These are phyloP conservation scores for Folsomia manolachei DNA, from an alignment of 2,888 invertebrate genomes.

Conservation along the genomic window DNA sequence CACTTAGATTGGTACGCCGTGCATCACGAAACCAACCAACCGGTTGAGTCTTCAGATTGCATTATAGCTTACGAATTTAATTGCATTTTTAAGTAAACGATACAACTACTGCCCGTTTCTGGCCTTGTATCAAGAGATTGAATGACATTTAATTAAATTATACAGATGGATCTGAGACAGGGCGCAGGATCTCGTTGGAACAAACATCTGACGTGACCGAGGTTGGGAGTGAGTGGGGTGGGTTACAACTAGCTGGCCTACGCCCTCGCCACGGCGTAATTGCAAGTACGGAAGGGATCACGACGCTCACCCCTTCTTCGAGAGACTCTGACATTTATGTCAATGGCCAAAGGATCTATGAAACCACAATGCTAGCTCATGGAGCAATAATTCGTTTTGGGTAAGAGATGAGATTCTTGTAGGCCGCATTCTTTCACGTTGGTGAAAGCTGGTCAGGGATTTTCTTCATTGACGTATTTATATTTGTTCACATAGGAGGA, in stretches of 20 bases:
- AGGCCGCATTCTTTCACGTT: too few relatives aligned
- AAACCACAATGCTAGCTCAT: conserved; percentile 77
- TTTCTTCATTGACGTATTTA: too few relatives aligned
- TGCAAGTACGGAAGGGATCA: conserved; percentile 83
- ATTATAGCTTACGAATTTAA: too few relatives aligned
- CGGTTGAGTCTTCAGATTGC: too few relatives aligned
- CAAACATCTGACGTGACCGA: conserved; percentile 68
- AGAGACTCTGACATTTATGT: conserved; percentile 92
- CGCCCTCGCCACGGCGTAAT: conserved; percentile 85
- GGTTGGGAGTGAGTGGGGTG: conserved; percentile 66
- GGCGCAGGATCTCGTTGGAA: conserved; percentile 58
- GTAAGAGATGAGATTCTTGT: too few relatives aligned
- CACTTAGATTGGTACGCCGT: too few relatives aligned
- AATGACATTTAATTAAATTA: conserved; percentile 2
- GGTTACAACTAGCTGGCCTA: conserved; percentile 47
- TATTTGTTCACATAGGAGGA: too few relatives aligned
- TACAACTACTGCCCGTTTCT: neutral
- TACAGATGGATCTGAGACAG: conserved; percentile 59
- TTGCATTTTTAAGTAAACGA: too few relatives aligned
- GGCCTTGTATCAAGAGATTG: conserved; percentile 7
- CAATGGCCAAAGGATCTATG: conserved; percentile 85
- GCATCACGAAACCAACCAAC: too few relatives aligned
- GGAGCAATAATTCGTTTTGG: conserved; percentile 58
- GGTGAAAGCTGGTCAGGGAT: too few relatives aligned
- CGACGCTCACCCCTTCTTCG: conserved; percentile 88